Evolutionary conservation across 2,113 vertebrate species (phyloP).

Genomic region (Cynoglossus semilaevis): DNA sequence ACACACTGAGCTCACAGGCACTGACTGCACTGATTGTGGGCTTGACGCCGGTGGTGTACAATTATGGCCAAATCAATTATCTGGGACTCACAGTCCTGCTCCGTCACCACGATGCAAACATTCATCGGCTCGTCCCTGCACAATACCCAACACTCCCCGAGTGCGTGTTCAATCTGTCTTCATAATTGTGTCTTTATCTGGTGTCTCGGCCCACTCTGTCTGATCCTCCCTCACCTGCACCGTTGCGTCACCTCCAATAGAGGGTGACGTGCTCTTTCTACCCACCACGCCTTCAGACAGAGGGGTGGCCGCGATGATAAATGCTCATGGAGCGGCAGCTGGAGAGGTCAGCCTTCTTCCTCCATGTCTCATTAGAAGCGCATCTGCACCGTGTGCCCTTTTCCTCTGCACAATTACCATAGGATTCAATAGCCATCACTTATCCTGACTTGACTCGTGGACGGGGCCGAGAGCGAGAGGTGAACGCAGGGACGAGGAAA

Average conservation of each 20-base stretch:
- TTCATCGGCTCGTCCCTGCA: constrained; percentile 40
- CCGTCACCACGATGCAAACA: constrained; percentile 41
- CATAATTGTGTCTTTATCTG: constrained; percentile 2
- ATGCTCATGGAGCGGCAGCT: constrained; percentile 38
- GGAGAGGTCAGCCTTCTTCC: constrained; percentile 53
- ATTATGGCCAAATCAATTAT: constrained; percentile 63
- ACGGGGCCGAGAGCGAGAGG: constrained; percentile 17
- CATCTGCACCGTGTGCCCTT: constrained; percentile 46
- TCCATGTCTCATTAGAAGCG: constrained; percentile 56
- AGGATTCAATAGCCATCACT: constrained; percentile 42
- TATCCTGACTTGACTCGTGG: constrained; percentile 1
- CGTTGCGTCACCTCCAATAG: constrained; percentile 37
- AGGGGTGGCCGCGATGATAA: constrained; percentile 47
- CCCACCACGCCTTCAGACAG: constrained; percentile 15
- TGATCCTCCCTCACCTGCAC: constrained; percentile 14
- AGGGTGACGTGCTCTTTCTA: constrained; percentile 36
- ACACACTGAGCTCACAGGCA: constrained; percentile 30
- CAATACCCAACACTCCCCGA: constrained; percentile 9
- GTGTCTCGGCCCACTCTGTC: too few species aligned
- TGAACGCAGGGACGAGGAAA: constrained; percentile 14
- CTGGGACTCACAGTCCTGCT: constrained; percentile 29
- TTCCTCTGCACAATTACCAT: constrained; percentile 43
- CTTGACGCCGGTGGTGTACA: constrained; percentile 53
- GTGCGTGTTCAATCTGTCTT: constrained; percentile 11
- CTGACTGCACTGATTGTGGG: constrained; percentile 54